These are phyloP conservation scores for Mylabris sibirica DNA, from an alignment of 2,888 invertebrate genomes.

Conservation along the genomic window DNA sequence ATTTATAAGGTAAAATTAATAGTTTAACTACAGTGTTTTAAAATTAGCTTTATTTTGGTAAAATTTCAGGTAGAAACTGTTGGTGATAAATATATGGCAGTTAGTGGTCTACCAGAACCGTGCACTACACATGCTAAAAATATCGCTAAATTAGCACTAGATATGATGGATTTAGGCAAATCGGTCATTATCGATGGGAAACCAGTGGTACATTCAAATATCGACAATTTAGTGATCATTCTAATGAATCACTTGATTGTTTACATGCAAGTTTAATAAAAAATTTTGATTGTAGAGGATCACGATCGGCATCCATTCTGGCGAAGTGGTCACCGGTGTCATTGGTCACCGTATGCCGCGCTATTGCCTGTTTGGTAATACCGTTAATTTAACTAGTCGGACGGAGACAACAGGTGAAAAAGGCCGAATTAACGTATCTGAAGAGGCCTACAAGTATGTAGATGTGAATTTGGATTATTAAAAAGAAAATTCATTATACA, in stretches of 20 bases:
- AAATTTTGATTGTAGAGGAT: constrained; percentile 74
- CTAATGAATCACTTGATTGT: not conserved
- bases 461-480: no score
- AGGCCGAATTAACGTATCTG: constrained; percentile 90
- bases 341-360: constrained; percentile 95
- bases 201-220: constrained; percentile 74
- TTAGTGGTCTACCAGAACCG: constrained; percentile 91
- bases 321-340: constrained; percentile 93
- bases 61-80: constrained; percentile 88
- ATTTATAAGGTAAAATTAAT: constrained; percentile 91
- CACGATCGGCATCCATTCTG: constrained; percentile 93
- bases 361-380: constrained; percentile 92
- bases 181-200: constrained; percentile 87
- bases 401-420: constrained; percentile 92
- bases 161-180: constrained; percentile 94
- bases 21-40: no score
- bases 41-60: not conserved
- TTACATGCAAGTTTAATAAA: not conserved
- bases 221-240: no score
- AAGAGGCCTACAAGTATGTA: constrained; percentile 86
- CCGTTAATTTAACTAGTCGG: constrained; percentile 91
- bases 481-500: no score
- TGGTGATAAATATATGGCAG: constrained; percentile 98
- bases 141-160: constrained; percentile 87
- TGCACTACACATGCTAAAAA: constrained; percentile 90